Evolutionary conservation across 2,888 invertebrate species (phyloP).

Genomic region (Mythimna impura): DNA sequence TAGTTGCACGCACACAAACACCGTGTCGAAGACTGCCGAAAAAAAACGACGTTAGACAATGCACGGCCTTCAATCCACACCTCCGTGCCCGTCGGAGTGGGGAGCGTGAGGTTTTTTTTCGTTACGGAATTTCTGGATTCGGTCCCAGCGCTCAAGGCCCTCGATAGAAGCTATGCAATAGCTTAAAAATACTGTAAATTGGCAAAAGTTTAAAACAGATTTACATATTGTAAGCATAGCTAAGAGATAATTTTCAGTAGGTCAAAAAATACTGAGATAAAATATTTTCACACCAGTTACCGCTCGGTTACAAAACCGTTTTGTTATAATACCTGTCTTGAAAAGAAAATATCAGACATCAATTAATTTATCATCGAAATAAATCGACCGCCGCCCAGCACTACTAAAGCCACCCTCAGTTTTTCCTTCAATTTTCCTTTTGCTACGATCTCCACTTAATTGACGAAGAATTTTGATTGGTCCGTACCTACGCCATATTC

Average conservation of each 20-base stretch:
- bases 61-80: too few species aligned
- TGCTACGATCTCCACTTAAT: constrained; percentile 89
- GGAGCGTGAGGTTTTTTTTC: too few species aligned
- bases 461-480: constrained; percentile 91
- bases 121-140: too few species aligned
- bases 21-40: too few species aligned
- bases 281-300: neutral
- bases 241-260: neutral
- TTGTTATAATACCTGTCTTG: too few species aligned
- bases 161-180: too few species aligned
- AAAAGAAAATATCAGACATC: neutral
- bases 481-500: constrained; percentile 85
- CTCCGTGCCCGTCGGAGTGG: too few species aligned
- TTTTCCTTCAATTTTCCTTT: constrained; percentile 90
- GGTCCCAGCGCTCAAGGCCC: too few species aligned
- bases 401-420: constrained; percentile 85
- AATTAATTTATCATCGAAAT: neutral
- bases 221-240: neutral
- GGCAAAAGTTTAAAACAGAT: neutral
- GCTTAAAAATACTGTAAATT: too few species aligned
- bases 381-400: constrained; percentile 55
- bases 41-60: too few species aligned
- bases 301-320: too few species aligned
- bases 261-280: neutral
- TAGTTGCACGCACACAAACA: too few species aligned